Base-by-base conservation (phyloP, 2,113 vertebrate species). In the Mungos mungo region DNA sequence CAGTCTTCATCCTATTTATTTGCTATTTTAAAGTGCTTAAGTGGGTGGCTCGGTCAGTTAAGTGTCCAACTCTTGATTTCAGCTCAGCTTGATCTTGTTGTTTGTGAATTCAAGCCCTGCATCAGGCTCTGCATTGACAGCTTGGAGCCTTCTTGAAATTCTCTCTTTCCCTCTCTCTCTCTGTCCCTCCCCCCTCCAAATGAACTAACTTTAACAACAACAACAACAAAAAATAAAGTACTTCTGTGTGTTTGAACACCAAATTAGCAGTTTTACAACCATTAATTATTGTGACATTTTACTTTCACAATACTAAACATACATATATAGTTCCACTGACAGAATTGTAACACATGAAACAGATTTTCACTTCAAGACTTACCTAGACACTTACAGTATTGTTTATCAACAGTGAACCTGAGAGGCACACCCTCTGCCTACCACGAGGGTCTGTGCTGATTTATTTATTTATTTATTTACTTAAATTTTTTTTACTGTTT, bases 261-360 rank as follows among this genome's bases (percentile, higher is more conserved):
- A 77, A 97, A 96, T 66, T 47, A 96, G 47, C 57, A 82, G 35
- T 86, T 95, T 89, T 52, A 92, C 71, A 96, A 87, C 83, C 74
- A 71, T 35, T 96, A 72, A 72, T 91, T 95, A 81, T 29, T 68
- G 57, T 47, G 71, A 52, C 71, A 88, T 71, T 94, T 97, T 65
- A 80, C 66, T 92, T 57, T 93, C 50, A 71, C 23, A 82, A 31
- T 69, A 47, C 29, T 89, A 84, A 87, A 87, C 63, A 74, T 65
- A 66, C 74, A 89, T n/a, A 57, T 52, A 31, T 68, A 89, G 52
- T 88, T 80, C 27, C 38, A 82, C 54, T 47, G 35, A 76, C 57
- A 79, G 52, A 85, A 90, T 71, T 63, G 90, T 91, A 91, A 87
- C n/a, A 45, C n/a, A 41, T 68, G 74, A 91, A n/a, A 45, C 72